Evolutionary conservation across 2,888 invertebrate species (phyloP), one percentile per base, ranked within the genome.

Genomic region (Alviniconcha strummeri): DNA sequence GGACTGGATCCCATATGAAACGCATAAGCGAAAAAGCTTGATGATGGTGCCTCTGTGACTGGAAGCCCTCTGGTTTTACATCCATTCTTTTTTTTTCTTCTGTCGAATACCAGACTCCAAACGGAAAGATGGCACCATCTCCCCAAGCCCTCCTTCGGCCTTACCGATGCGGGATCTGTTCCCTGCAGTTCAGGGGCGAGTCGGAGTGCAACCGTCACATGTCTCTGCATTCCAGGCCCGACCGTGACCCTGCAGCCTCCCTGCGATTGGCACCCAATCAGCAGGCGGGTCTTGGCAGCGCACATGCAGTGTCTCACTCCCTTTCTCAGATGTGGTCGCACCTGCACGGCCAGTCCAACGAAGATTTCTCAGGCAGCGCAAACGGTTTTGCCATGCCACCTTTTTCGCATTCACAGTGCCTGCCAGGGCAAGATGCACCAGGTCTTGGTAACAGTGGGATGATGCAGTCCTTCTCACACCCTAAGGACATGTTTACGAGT

Each of bases 101-200:
- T 36, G 36, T 36, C 36, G 36, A 36, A 36, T 36, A 36, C 19
- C 76, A 77, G 76, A 9, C 76, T 57, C 57, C 76, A 0, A 77
- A 57, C 54, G 57, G 57, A n/a, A 77, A 77, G 57, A n/a, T 54
- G 57, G 57, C 76, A 13, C 57, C 56, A 13, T 19, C 57, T 2
- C 79, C 64, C 52, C 60, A 79, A 2, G 60, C 52, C 6, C 15
- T 79, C 52, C 79, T 64, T 55, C 79, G 55, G 55, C 80, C 80
- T 15, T 80, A 69, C 69, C 13, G 55, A n/a, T 80, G 80, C 19
- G 80, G 80, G 2, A 69, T 80, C 69, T 80, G 80, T 60, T 80
- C 80, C 55, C 67, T 80, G 9, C 19, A 60, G 55, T 80, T 80
- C 19, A 55, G 54, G 5, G 7, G 36, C 13, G 80, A 67, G 19